A percentile compares a stretch with the other conserved stretches of the same genome.
phyloP scores from a whole-genome alignment of 2,888 invertebrate species.

The Drosophila meridionalis region DNA sequence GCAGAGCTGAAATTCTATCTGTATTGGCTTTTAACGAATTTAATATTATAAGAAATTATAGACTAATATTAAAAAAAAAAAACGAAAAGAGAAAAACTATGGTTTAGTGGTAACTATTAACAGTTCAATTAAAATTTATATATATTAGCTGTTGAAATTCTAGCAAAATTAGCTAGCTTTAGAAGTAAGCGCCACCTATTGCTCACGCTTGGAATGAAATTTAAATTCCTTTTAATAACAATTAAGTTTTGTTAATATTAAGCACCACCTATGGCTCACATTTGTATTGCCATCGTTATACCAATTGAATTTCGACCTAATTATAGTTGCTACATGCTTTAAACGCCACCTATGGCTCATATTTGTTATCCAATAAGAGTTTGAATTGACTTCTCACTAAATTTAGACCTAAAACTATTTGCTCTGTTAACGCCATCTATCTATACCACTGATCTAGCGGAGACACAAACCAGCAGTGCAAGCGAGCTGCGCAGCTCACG shows the following conservation, averaged over 20 bases:
- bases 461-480: conserved; percentile 2
- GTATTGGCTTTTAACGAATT: neutral
- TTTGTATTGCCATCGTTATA: neutral
- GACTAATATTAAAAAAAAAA: no score
- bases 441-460: neutral
- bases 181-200: neutral
- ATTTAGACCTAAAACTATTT: neutral
- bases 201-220: neutral
- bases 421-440: conserved; percentile 17
- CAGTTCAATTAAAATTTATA: neutral
- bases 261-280: conserved; percentile 11
- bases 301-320: neutral
- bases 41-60: neutral
- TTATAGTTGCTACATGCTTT: neutral
- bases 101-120: neutral
- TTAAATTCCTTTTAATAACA: no score
- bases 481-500: no score
- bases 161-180: neutral
- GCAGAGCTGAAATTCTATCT: neutral
- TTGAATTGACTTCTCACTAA: no score
- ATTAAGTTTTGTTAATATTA: neutral
- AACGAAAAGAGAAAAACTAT: neutral
- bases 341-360: conserved; percentile 18
- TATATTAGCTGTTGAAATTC: neutral
- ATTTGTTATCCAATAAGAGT: no score